Evolutionary conservation across 2,113 vertebrate genomes (phyloP).

Genomic region (Ictalurus punctatus): DNA sequence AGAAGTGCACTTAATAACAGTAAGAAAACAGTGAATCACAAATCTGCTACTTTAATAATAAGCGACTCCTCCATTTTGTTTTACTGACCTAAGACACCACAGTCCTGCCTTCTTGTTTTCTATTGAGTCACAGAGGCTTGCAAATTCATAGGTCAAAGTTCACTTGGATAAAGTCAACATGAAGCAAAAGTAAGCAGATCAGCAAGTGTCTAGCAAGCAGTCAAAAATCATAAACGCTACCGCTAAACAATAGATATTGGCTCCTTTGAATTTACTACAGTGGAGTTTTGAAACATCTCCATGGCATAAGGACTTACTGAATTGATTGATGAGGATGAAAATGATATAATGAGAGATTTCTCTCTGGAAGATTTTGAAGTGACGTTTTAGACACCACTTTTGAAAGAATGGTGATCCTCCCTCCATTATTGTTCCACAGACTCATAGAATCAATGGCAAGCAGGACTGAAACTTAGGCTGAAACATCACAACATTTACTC

Average conservation of each 20-base stretch:
- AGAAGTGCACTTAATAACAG: too few species aligned
- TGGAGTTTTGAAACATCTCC: too few species aligned
- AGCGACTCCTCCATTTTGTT: neutral
- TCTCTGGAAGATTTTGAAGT: neutral
- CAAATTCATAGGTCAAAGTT: neutral
- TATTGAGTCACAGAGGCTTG: neutral
- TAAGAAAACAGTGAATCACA: too few species aligned
- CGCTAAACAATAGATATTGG: too few species aligned
- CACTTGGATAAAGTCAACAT: neutral
- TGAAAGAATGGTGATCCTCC: neutral
- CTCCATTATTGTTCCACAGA: neutral
- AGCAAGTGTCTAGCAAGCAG: too few species aligned
- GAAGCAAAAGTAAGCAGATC: neutral
- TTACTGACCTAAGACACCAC: neutral
- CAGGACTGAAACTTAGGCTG: neutral
- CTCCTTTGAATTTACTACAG: neutral
- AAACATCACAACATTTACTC: conserved; percentile 13
- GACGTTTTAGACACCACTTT: neutral
- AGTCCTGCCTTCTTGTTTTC: neutral
- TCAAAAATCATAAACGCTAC: too few species aligned
- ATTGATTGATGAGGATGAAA: neutral
- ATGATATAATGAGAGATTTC: neutral
- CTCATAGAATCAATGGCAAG: too few species aligned
- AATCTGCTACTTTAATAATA: too few species aligned
- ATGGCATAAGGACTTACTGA: neutral